Evolutionary conservation across 1,140 invertebrate species (phyloP).

Genomic region (Daktulosphaira vitifoliae): DNA sequence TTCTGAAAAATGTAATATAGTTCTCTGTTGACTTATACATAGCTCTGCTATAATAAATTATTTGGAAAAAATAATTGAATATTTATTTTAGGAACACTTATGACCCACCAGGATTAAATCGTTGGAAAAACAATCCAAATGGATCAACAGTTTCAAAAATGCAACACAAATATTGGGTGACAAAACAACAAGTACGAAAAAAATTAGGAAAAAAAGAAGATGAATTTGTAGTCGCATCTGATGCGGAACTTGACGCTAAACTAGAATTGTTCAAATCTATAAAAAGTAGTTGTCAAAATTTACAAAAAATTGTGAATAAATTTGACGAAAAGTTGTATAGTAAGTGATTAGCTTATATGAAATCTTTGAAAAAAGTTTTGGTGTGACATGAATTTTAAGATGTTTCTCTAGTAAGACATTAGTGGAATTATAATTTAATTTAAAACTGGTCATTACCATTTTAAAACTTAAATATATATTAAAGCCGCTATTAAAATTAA

Average conservation of each 20-base stretch:
- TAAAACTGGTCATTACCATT: too few species aligned
- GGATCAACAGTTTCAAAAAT: slow-evolving; percentile 62
- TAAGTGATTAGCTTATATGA: too few species aligned
- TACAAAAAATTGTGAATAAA: slow-evolving; percentile 83
- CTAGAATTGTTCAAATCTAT: slow-evolving; percentile 93
- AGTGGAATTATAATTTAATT: too few species aligned
- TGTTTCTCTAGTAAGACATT: not conserved
- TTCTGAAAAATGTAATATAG: too few species aligned
- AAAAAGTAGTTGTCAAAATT: slow-evolving; percentile 77
- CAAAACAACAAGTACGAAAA: slow-evolving; percentile 87
- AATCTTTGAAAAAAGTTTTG: too few species aligned
- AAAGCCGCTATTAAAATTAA: too few species aligned
- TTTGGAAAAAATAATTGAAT: too few species aligned
- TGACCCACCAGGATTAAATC: slow-evolving; percentile 5
- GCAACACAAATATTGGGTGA: slow-evolving; percentile 97
- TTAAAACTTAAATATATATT: too few species aligned
- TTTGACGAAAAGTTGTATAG: slow-evolving; percentile 90
- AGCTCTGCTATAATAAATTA: too few species aligned
- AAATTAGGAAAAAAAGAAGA: slow-evolving; percentile 98
- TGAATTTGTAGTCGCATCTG: slow-evolving; percentile 89
- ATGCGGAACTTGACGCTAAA: slow-evolving; percentile 94
- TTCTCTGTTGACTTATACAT: too few species aligned
- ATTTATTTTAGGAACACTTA: slow-evolving; percentile 16
- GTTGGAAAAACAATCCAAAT: slow-evolving; percentile 23
- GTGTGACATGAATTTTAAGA: not conserved